A percentile compares a stretch with the other conserved stretches of the same genome.
Evolutionary conservation across 2,797 vertebrate genomes (phyloP).

Genomic region (Pteronotus mesoamericanus): DNA sequence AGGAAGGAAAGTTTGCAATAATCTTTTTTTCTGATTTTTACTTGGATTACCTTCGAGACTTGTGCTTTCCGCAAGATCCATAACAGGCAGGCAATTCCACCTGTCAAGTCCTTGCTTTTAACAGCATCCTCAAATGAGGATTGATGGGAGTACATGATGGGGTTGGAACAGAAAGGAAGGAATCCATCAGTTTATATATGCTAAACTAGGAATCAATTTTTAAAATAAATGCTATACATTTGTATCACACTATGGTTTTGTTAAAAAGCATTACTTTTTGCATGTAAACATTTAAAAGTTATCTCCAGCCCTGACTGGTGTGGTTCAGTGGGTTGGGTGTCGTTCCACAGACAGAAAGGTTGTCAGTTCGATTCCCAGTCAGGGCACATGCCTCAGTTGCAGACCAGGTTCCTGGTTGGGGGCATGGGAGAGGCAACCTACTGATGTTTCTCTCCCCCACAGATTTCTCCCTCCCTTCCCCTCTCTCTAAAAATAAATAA

Average conservation of each 20-base stretch:
- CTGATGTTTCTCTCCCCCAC: neutral
- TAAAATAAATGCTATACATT: neutral
- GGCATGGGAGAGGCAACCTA: neutral
- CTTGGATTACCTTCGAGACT: neutral
- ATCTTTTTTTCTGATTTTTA: neutral
- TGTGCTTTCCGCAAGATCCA: neutral
- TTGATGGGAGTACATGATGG: neutral
- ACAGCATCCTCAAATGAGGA: neutral
- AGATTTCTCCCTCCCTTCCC: neutral
- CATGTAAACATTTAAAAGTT: neutral
- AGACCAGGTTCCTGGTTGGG: neutral
- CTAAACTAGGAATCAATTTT: neutral
- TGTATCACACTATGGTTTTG: neutral
- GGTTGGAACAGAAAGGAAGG: neutral
- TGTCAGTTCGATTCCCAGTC: neutral
- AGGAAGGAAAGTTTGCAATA: neutral
- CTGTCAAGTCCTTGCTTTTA: neutral
- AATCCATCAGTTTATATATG: neutral
- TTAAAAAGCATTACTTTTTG: conserved; percentile 10
- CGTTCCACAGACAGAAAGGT: neutral
- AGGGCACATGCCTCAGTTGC: neutral
- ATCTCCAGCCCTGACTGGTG: neutral
- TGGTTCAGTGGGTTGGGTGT: neutral
- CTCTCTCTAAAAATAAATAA: neutral
- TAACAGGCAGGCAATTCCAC: neutral